Evolutionary conservation across 2,113 vertebrate genomes (phyloP).

Genomic region (Megaceryle torquata): DNA sequence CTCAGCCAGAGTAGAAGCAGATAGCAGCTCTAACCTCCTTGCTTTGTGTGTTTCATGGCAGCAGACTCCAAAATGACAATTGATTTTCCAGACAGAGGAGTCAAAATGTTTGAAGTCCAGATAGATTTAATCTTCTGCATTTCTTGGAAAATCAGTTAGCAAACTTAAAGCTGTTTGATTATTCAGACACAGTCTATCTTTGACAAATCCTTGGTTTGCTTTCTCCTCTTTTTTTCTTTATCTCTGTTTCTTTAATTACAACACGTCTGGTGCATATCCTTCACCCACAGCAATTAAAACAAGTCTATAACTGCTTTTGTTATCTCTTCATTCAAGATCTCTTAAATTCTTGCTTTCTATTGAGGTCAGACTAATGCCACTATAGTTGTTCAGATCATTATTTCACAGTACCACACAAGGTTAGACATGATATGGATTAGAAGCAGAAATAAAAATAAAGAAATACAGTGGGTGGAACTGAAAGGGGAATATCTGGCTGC

Average conservation of each 20-base stretch:
- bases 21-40: not conserved
- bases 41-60: not conserved
- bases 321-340: constrained; percentile 22
- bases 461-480: not conserved
- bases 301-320: not conserved
- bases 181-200: constrained; percentile 10
- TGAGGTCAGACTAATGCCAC: not conserved
- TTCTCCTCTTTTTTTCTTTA: constrained; percentile 20
- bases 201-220: not conserved
- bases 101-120: not conserved
- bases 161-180: not conserved
- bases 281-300: constrained; percentile 25
- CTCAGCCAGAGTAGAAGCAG: not conserved
- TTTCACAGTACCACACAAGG: not conserved
- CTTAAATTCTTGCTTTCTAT: not conserved
- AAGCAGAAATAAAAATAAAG: not conserved
- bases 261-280: constrained; percentile 4
- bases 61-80: not conserved
- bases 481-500: not conserved
- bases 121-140: constrained; percentile 10
- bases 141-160: constrained; percentile 23
- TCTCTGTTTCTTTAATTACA: constrained; percentile 52
- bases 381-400: not conserved
- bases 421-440: not conserved
- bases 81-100: not conserved